These are phyloP conservation scores for Oryzias javanicus DNA, from an alignment of 2,113 vertebrate species.

Conservation along the genomic window DNA sequence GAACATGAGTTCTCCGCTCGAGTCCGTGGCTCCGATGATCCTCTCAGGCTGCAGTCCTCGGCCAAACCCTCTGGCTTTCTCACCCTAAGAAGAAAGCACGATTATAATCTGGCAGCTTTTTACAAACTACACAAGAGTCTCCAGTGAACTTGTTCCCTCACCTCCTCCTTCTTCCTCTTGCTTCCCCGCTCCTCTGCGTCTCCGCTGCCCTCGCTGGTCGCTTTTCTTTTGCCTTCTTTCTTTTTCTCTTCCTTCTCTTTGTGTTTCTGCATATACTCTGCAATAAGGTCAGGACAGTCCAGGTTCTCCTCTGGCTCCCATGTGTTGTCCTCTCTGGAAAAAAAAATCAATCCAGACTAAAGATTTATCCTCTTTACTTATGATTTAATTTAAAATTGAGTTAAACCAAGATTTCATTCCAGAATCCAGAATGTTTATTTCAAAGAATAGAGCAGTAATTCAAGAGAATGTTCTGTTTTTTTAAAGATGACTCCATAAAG, in stretches of 20 bases:
- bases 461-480: too few relatives aligned
- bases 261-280: slow-evolving; percentile 90
- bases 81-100: slow-evolving; percentile 26
- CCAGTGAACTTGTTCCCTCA: slow-evolving; percentile 49
- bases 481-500: too few relatives aligned
- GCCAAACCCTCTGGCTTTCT: slow-evolving; percentile 87
- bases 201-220: slow-evolving; percentile 76
- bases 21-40: slow-evolving; percentile 95
- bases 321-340: slow-evolving; percentile 90
- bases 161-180: slow-evolving; percentile 98
- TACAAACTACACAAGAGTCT: too few relatives aligned
- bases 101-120: too few relatives aligned
- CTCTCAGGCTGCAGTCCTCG: slow-evolving; percentile 92
- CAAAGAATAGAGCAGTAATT: too few relatives aligned
- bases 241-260: slow-evolving; percentile 86
- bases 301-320: slow-evolving; percentile 98
- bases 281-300: slow-evolving; percentile 96
- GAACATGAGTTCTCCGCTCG: slow-evolving; percentile 97
- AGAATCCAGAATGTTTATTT: too few relatives aligned
- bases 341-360: too few relatives aligned
- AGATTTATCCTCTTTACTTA: too few relatives aligned
- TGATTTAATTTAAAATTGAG: too few relatives aligned
- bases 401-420: too few relatives aligned
- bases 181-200: slow-evolving; percentile 88
- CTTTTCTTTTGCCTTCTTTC: slow-evolving; percentile 86